Percentiles rank a stretch among this genome's conserved stretches.
Evolutionary conservation across 2,113 vertebrate genomes (phyloP).

Genomic region (Trinectes maculatus): DNA sequence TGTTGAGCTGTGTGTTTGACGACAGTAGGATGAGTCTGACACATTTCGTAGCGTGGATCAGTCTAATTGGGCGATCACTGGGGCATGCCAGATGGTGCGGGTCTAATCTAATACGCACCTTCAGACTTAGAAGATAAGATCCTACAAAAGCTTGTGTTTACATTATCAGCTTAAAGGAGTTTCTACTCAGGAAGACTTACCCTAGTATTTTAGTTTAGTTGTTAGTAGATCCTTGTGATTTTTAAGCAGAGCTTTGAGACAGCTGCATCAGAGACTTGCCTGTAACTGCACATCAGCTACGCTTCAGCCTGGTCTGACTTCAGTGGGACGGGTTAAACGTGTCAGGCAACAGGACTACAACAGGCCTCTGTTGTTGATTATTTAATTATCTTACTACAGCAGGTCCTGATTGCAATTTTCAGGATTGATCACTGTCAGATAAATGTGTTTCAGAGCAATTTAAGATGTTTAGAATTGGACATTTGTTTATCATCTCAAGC

Average conservation of each 20-base stretch:
- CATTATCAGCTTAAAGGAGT: conserved; percentile 54
- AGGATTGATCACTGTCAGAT: conserved; percentile 20
- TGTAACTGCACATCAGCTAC: background rate
- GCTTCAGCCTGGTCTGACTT: conserved; percentile 2
- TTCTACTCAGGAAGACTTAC: conserved; percentile 7
- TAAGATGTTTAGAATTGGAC: conserved; percentile 3
- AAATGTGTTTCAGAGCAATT: conserved; percentile 19
- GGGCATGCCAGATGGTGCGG: conserved; percentile 60
- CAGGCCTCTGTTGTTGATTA: conserved; percentile 33
- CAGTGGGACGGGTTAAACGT: conserved; percentile 42
- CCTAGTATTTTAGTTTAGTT: conserved; percentile 15
- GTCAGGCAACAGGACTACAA: conserved; percentile 34
- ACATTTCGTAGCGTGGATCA: conserved; percentile 39
- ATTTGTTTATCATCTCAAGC: background rate
- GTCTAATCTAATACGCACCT: conserved; percentile 47
- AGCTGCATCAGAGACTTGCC: background rate
- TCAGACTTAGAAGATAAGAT: conserved; percentile 53
- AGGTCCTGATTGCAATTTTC: conserved; percentile 16
- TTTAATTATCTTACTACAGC: conserved; percentile 45
- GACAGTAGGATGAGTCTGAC: conserved; percentile 35
- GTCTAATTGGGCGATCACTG: conserved; percentile 65
- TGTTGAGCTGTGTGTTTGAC: conserved; percentile 24
- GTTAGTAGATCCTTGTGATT: background rate
- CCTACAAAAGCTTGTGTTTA: conserved; percentile 60
- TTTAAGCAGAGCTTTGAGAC: conserved; percentile 3